Conservation (phyloP, 2,113 vertebrate species). For the Coryphaenoides rupestris region DNA sequence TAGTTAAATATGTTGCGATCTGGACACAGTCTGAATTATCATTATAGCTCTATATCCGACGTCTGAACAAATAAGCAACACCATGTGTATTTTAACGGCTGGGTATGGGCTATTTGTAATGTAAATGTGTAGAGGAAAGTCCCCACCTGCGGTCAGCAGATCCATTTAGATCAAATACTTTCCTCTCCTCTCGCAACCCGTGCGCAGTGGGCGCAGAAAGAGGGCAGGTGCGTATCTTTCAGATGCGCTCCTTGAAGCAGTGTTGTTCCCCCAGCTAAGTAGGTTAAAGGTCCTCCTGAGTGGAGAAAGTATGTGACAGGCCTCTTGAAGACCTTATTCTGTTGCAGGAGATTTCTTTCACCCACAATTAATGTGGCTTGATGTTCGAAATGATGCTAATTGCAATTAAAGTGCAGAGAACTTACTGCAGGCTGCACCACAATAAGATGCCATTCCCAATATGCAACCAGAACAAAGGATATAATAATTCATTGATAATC, state of each 20-base stretch:
- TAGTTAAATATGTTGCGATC: no score
- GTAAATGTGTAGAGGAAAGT: slow-evolving; percentile 32
- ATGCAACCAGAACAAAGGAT: slow-evolving; percentile 10
- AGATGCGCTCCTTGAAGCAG: slow-evolving; percentile 73
- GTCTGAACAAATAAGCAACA: background rate
- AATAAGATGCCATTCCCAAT: slow-evolving; percentile 42
- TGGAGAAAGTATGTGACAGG: slow-evolving; percentile 79
- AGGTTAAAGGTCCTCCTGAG: slow-evolving; percentile 80
- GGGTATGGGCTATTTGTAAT: slow-evolving; percentile 7
- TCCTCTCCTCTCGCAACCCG: slow-evolving; percentile 60
- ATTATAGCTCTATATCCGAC: background rate
- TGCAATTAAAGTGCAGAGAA: slow-evolving; percentile 64
- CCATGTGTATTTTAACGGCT: background rate
- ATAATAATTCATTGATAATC: background rate
- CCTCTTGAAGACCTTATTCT: slow-evolving; percentile 80
- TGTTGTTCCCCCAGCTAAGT: slow-evolving; percentile 70
- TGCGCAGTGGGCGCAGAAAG: slow-evolving; percentile 66
- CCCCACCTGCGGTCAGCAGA: slow-evolving; percentile 55
- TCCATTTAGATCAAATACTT: slow-evolving; percentile 69
- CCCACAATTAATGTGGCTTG: slow-evolving; percentile 79
- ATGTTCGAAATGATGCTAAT: slow-evolving; percentile 83
- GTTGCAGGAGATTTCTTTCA: slow-evolving; percentile 77
- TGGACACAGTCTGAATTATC: no score
- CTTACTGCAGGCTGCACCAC: slow-evolving; percentile 30
- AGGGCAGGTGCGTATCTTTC: slow-evolving; percentile 76